A percentile compares a stretch with the other conserved stretches of the same genome.
phyloP scores from a whole-genome alignment of 2,113 vertebrate species.

The Petroica traversi region DNA sequence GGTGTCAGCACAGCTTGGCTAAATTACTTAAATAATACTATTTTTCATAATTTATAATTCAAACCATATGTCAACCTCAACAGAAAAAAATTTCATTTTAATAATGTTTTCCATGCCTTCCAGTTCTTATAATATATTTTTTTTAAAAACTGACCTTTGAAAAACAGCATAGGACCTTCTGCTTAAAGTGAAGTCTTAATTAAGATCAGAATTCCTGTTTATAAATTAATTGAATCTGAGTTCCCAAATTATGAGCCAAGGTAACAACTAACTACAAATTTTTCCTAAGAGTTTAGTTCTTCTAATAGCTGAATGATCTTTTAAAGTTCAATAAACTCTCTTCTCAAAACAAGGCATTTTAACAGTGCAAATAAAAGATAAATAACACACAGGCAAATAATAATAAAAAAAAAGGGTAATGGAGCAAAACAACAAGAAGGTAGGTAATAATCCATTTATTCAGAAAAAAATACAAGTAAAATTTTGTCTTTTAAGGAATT shows the following conservation, averaged over 20 bases:
- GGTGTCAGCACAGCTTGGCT: constrained; percentile 71
- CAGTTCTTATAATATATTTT: background rate
- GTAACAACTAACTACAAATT: constrained; percentile 31
- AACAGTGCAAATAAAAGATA: background rate
- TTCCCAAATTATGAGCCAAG: background rate
- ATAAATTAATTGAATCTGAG: background rate
- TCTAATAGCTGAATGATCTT: background rate
- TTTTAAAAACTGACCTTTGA: background rate
- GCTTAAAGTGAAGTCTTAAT: constrained; percentile 34
- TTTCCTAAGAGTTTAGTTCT: background rate
- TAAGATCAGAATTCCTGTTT: constrained; percentile 20
- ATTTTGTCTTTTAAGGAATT: background rate
- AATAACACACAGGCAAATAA: background rate
- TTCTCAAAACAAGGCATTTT: background rate
- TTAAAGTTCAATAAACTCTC: background rate
- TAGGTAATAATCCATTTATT: background rate
- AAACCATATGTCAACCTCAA: constrained; percentile 41
- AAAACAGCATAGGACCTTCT: background rate
- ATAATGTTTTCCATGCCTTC: background rate
- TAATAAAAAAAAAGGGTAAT: background rate
- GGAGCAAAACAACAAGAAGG: background rate
- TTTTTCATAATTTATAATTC: constrained; percentile 42
- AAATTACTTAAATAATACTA: constrained; percentile 74
- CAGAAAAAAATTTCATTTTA: constrained; percentile 30
- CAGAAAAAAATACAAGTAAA: background rate